A percentile compares a stretch with the other conserved stretches of the same genome.
Evolutionary conservation across 2,888 invertebrate species (phyloP).

Genomic region (Eilema caniola): DNA sequence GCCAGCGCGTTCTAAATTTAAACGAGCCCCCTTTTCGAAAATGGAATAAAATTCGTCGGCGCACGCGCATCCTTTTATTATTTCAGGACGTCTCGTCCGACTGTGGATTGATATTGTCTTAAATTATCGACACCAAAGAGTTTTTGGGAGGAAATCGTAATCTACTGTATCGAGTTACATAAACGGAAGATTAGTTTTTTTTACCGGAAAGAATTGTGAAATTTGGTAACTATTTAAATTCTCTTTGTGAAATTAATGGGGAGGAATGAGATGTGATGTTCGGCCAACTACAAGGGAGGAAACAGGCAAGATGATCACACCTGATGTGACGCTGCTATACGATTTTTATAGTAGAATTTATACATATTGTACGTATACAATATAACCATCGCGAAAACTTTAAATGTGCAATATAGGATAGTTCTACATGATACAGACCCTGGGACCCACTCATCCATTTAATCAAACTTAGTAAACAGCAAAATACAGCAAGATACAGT

Average conservation of each 20-base stretch:
- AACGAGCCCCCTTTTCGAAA: slow-evolving; percentile 79
- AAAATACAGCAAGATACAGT: too few relatives aligned
- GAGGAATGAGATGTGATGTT: background rate
- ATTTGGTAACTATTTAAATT: background rate
- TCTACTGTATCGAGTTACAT: slow-evolving; percentile 33
- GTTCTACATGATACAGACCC: too few relatives aligned
- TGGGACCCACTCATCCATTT: too few relatives aligned
- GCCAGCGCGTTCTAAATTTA: slow-evolving; percentile 81
- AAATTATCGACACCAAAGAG: slow-evolving; percentile 34
- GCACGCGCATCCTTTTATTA: slow-evolving; percentile 80
- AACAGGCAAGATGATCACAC: background rate
- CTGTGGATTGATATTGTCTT: slow-evolving; percentile 50
- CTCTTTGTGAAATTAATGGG: background rate
- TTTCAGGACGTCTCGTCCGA: slow-evolving; percentile 73
- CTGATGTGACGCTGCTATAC: too few relatives aligned
- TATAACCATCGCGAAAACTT: too few relatives aligned
- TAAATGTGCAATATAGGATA: too few relatives aligned
- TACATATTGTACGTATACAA: too few relatives aligned
- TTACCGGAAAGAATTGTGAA: background rate
- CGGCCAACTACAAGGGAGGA: background rate
- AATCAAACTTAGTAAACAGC: too few relatives aligned
- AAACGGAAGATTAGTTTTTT: slow-evolving; percentile 15
- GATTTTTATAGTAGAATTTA: too few relatives aligned
- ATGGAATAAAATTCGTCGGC: slow-evolving; percentile 81
- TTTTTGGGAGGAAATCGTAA: slow-evolving; percentile 33